Base-by-base conservation (phyloP, 2,113 vertebrate species). In the Sylvietta virens region DNA sequence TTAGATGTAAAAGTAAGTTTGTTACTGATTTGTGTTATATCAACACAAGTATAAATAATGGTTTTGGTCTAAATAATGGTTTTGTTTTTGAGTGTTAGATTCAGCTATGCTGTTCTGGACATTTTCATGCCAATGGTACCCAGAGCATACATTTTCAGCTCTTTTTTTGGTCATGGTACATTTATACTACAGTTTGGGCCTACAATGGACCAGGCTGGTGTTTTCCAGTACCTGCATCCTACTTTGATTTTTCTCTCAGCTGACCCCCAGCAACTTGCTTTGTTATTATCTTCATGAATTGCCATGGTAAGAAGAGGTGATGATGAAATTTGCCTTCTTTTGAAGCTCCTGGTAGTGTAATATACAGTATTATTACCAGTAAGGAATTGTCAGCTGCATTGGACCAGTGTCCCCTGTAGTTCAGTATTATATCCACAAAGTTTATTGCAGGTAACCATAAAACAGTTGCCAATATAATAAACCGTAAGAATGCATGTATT, bases 1-100 rank as follows among this genome's bases (percentile, higher is more conserved):
- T 97, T 99, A 91, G 99, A 99, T 62, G 99, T 99, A 47, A 99
- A 99, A 98, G 99, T 99, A 92, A 97, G 95, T 95, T 81, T 81
- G 39, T 27, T 45, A 9, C 45, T 86, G 13, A 72, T 79, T 64
- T 58, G 7, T 70, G 40, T 61, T n/a, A n/a, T n/a, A n/a, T n/a
- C n/a, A n/a, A n/a, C n/a, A n/a, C n/a, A n/a, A n/a, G n/a, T n/a
- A n/a, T 42, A 67, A 81, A 69, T 87, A 54, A 51, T 8, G 4
- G 9, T 51, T 80, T 91, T 79, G 11, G n/a, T n/a, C n/a, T 42
- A 67, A 81, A 69, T 87, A 54, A 51, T 8, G 4, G 9, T 51
- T 80, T 91, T 79, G 11, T 31, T 40, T 17, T 74, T 51, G 39
- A 40, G 9, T 47, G 16, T 61, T 72, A 82, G 28, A 40, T 78